Percentiles rank a stretch among this genome's conserved stretches.
These are phyloP conservation scores for Anolis carolinensis DNA, from an alignment of 2,113 vertebrate species.

Conservation along the genomic window DNA sequence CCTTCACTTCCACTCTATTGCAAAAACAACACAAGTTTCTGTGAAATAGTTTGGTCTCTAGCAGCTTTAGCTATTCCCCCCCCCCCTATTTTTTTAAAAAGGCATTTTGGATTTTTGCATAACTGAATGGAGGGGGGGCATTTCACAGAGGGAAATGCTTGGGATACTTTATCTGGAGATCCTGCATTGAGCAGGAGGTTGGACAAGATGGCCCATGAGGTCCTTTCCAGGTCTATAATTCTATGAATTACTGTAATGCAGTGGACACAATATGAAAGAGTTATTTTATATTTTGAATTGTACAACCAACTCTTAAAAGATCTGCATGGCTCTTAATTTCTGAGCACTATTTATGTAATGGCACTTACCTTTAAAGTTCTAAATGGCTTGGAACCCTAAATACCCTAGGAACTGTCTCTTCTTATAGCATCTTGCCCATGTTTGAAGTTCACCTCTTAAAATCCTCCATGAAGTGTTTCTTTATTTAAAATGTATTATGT, in stretches of 20 bases:
- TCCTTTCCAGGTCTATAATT: too few relatives aligned
- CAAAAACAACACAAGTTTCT: slow-evolving; percentile 56
- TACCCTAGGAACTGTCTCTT: neutral
- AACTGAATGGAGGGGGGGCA: slow-evolving; percentile 31
- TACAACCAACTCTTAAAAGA: too few relatives aligned
- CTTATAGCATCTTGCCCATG: neutral
- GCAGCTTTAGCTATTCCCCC: slow-evolving; percentile 46
- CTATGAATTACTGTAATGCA: neutral
- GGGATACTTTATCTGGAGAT: too few relatives aligned
- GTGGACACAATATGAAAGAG: neutral
- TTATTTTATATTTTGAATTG: neutral
- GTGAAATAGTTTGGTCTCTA: slow-evolving; percentile 41
- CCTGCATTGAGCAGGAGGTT: too few relatives aligned
- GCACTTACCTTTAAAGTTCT: neutral
- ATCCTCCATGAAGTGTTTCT: neutral
- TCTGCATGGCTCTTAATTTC: neutral
- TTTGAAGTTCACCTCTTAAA: neutral
- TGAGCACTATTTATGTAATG: neutral
- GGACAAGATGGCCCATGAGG: too few relatives aligned
- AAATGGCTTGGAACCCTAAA: neutral
- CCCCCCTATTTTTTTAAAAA: slow-evolving; percentile 41
- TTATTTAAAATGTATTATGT: neutral
- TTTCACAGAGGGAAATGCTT: slow-evolving; percentile 48
- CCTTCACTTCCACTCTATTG: slow-evolving; percentile 40
- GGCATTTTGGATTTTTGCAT: too few relatives aligned